These are phyloP conservation scores for Dasyornis broadbenti DNA, from an alignment of 2,113 vertebrate species.

Conservation along the genomic window DNA sequence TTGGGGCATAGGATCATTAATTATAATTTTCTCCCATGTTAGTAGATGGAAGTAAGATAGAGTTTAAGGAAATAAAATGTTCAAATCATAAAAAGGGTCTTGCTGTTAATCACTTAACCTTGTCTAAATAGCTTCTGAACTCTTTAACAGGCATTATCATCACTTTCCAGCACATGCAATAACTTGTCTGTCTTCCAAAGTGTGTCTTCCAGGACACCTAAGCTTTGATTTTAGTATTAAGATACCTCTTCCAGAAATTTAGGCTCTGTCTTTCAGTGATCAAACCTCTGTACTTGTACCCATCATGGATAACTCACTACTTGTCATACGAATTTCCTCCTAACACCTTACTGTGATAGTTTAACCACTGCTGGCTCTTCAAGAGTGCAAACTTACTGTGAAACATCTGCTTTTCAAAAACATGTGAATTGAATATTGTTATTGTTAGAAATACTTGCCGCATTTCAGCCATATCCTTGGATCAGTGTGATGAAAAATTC, in stretches of 20 bases:
- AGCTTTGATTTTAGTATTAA: not conserved
- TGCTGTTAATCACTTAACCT: not conserved
- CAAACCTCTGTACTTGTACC: not conserved
- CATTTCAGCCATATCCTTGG: not conserved
- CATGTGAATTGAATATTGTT: not conserved
- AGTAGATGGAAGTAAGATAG: not conserved
- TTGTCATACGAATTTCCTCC: not conserved
- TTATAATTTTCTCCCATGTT: fast-evolving
- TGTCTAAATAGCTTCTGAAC: not conserved
- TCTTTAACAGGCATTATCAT: too few species aligned
- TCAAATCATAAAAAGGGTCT: not conserved
- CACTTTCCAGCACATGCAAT: not conserved
- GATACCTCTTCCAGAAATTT: not conserved
- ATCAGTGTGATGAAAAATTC: not conserved
- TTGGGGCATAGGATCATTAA: not conserved
- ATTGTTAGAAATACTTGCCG: not conserved
- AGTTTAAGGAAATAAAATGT: not conserved
- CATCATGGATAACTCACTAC: not conserved
- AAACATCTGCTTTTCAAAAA: not conserved
- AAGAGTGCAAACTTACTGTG: not conserved
- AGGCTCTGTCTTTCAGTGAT: not conserved
- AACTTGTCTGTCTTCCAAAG: not conserved
- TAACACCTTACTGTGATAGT: not conserved
- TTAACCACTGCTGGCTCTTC: not conserved
- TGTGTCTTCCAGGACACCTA: not conserved